These are phyloP conservation scores for Hydrolagus colliei DNA, from an alignment of 2,797 vertebrate genomes.

Conservation along the genomic window DNA sequence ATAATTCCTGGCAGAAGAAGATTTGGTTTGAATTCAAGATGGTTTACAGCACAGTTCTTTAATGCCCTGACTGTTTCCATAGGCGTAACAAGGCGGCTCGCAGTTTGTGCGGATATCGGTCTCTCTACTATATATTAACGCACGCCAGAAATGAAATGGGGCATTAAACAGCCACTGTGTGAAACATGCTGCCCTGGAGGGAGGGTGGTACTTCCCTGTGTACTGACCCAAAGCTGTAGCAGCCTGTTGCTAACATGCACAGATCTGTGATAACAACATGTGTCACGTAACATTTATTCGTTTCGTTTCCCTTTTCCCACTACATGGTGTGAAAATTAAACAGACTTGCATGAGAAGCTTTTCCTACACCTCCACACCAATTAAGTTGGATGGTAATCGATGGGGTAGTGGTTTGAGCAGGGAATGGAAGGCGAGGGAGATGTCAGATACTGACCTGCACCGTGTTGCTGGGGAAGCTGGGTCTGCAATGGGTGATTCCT, in stretches of 20 bases:
- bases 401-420: slow-evolving; percentile 29
- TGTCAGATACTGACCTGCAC: slow-evolving; percentile 70
- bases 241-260: not conserved
- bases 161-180: not conserved
- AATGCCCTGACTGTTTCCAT: too few relatives aligned
- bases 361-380: not conserved
- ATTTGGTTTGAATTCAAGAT: too few relatives aligned
- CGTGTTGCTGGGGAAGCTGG: slow-evolving; percentile 89
- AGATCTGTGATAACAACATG: not conserved
- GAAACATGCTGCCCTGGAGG: not conserved
- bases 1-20: too few relatives aligned
- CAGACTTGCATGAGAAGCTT: not conserved
- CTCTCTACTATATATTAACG: not conserved
- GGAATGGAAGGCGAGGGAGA: slow-evolving; percentile 12
- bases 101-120: too few relatives aligned
- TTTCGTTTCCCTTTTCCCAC: too few relatives aligned
- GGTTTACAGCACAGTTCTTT: too few relatives aligned
- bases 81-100: too few relatives aligned
- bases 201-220: not conserved
- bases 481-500: slow-evolving; percentile 89
- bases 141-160: not conserved
- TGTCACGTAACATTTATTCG: not conserved
- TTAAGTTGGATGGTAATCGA: slow-evolving; percentile 22
- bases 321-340: not conserved
- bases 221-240: not conserved